Evolutionary conservation across 2,888 invertebrate genomes (phyloP), one percentile per base, ranked within the genome.

Genomic region (Torymus auratus): DNA sequence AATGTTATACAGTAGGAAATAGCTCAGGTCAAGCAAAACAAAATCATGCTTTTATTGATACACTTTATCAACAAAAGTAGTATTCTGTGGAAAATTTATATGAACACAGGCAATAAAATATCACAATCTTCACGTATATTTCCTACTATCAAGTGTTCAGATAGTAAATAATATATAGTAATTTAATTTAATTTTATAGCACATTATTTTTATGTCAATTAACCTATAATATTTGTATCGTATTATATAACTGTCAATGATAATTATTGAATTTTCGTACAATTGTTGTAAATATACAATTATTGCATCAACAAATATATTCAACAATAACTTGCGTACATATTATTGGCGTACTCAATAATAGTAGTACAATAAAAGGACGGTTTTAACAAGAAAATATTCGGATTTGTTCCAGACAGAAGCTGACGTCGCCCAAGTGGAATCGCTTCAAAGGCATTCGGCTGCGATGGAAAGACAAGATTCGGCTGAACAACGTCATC

Each of bases 401-500:
- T 85, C 79, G 83, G 83, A 86, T 91, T 91, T 89, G 89, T 94
- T 94, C 89, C 93, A 98, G 98, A 94, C 99, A 99, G 93, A 99
- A 99, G 93, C 93, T 99, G 92, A 99, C 99, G 81, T 99, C 99
- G 84, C 99, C 99, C 83, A 99, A 99, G 94, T 99, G 99, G 99
- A 99, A 99, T 93, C 96, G 98, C 89, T 99, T 99, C 94, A 98
- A 99, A 93, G 99, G 99, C 84, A 95, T 99, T 88, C 96, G 98
- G 88, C 93, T 99, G 84, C 94, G 97, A 88, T 98, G 99, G 96
- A 99, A 99, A 92, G 99, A 99, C 93, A 98, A 99, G 93, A 99
- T 99, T 89, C 95, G 99, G 86, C 93, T 99, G 88, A 99, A 99
- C 94, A 99, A 99, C 92, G 98, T 99, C 86, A 99, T 99, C 89